Evolutionary conservation across 1,140 invertebrate genomes (phyloP), one percentile per base, ranked within the genome.

Genomic region (Neodiprion pinetum): DNA sequence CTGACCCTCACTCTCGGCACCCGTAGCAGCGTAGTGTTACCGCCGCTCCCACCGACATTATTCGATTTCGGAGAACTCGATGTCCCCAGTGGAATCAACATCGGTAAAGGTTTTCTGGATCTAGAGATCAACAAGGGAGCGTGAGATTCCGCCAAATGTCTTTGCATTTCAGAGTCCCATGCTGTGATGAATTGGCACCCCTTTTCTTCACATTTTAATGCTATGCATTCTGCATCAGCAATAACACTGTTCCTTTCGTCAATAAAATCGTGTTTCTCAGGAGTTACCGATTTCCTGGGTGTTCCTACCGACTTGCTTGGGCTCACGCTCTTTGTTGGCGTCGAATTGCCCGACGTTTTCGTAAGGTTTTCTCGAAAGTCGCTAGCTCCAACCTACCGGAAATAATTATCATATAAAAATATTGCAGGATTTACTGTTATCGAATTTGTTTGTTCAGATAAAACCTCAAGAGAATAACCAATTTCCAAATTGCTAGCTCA

Each of bases 111-210:
- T 74, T 85, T 86, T 67, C 78, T 83, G 4, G 79, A 79, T 74
- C 84, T 86, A n/a, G 74, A 12, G 79, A 80, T 77, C 21, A 82
- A 77, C 74, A 74, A 77, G 50, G 78, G 80, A 28, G 81, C 83
- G 78, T 88, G 89, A 61, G 75, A 80, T 65, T 88, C 86, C 8
- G 83, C 80, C 28, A 88, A 79, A 61, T 88, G 88, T 72, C 88
- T 82, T 68, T 88, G 84, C 82, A 92, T 85, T 72, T 91, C 90
- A 28, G 87, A 90, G 70, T 90, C 87, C 86, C 89, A 91, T 5
- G 89, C 86, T 8, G 90, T 89, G 73, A 90, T 88, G 74, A 89
- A 92, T 72, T 86, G 84, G 73, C 90, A 92, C 8, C 86, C 86
- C 73, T 86, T 87, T 61, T 88, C 86, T n/a, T 87, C 84, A 48